Evolutionary conservation across 2,888 invertebrate species (phyloP).

Genomic region (Athalia circularis): DNA sequence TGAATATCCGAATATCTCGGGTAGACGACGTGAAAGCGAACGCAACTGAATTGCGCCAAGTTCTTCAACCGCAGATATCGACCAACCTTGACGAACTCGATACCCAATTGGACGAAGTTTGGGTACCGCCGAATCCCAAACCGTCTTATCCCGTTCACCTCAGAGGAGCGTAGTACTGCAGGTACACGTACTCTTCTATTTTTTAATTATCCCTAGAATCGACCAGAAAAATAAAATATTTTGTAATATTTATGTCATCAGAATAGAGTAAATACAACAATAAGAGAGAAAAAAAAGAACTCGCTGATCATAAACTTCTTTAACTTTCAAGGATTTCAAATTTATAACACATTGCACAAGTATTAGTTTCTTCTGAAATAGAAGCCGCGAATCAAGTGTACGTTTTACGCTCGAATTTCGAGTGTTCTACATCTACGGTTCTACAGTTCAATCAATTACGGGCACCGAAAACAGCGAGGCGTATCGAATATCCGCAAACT

Average conservation of each 20-base stretch:
- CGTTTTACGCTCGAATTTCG: conserved; percentile 12
- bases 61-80: conserved; percentile 29
- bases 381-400: conserved; percentile 18
- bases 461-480: conserved; percentile 6
- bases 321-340: no score
- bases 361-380: conserved; percentile 2
- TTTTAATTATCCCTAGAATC: no score
- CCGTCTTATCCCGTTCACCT: conserved; percentile 47
- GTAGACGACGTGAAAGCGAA: conserved; percentile 45
- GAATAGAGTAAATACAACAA: no score
- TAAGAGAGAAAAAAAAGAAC: no score
- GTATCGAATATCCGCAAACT: conserved; percentile 8
- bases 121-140: conserved; percentile 45
- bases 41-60: conserved; percentile 9
- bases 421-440: background rate
- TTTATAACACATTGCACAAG: no score
- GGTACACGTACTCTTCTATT: background rate
- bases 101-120: conserved; percentile 32
- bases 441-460: conserved; percentile 5
- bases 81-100: conserved; percentile 41
- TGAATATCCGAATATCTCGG: conserved; percentile 62
- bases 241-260: no score
- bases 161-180: conserved; percentile 45
- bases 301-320: no score
- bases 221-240: no score